Base-by-base conservation (phyloP, 2,113 vertebrate species). In the Corythaeola cristata region DNA sequence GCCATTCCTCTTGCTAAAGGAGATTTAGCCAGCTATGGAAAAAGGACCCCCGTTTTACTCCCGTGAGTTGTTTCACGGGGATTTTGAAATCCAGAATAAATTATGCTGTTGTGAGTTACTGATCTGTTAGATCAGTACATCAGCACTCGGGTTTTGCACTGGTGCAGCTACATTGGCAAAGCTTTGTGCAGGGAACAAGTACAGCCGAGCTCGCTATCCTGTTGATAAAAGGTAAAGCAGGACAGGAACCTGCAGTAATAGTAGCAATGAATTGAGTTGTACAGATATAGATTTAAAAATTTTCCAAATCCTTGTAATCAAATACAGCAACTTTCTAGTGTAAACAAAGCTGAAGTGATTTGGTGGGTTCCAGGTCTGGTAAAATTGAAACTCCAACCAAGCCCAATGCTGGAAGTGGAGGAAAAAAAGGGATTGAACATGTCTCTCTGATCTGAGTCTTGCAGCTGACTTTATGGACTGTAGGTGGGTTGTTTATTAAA, bases 371-470 rank as follows among this genome's bases (percentile, higher is more conserved):
- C 55, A 32, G 11, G 21, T 32, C 30, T 49, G 24, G 14, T 49
- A 32, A 49, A 80, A 15, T 7, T 60, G 45, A 62, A 86, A 80
- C 8, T 12, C 41, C 63, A 69, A 24, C 5, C 11, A 30, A 76
- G 15, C 16, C 16, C 50, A 82, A 3, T 0, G 1, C 15, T 58
- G 28, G 33, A 60, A 56, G 45, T 0, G 0, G 30, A 24, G 8
- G 8, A 7, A 37, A 39, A 23, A 75, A 86, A 17, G 7, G 27
- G 33, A 72, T 1, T 67, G 62, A 49, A 28, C 3, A 3, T 0
- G 0, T 28, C 11, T 37, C 2, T 3, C 12, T 30, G 20, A 64
- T 22, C 37, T 32, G 44, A 87, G 12, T 27, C 58, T 64, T 76
- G 12, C n/a, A 64, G 63, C 2, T 17, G 9, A 20, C 52, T 71